Conservation (phyloP, 2,888 invertebrate genomes). For the Tiphia femorata region DNA sequence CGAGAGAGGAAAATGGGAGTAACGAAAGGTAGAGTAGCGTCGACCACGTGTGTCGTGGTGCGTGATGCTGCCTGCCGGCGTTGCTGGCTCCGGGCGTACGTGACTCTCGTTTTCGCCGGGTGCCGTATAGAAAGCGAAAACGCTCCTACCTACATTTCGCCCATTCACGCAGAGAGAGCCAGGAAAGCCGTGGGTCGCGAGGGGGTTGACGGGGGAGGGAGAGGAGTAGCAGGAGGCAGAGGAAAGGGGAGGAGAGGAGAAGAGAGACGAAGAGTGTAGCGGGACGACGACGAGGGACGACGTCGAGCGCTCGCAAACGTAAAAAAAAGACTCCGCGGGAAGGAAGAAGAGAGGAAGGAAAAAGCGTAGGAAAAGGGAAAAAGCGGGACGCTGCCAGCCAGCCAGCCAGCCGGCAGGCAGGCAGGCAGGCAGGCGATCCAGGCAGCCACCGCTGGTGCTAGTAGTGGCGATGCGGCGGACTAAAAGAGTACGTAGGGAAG, state of each 20-base stretch:
- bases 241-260: conserved; percentile 27
- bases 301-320: too few species aligned
- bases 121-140: conserved; percentile 68
- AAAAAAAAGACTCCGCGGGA: too few species aligned
- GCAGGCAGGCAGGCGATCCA: conserved; percentile 27
- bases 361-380: conserved; percentile 45
- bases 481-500: too few species aligned
- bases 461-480: conserved; percentile 34
- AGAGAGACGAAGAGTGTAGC: conserved; percentile 24
- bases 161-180: conserved; percentile 65
- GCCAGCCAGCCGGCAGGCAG: conserved; percentile 6
- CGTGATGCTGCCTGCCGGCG: conserved; percentile 51
- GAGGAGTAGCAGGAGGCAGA: conserved; percentile 15
- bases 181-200: conserved; percentile 9
- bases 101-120: conserved; percentile 68
- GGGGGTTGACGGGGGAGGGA: neutral
- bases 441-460: conserved; percentile 26
- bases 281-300: neutral
- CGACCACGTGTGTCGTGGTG: conserved; percentile 53
- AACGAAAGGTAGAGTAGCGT: conserved; percentile 20
- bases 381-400: conserved; percentile 37
- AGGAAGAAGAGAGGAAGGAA: conserved; percentile 25
- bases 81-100: conserved; percentile 57
- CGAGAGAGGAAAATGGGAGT: conserved; percentile 32
- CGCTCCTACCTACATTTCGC: conserved; percentile 67